Evolutionary conservation across 2,797 vertebrate species (phyloP), one percentile per base, ranked within the genome.

Genomic region (Euthynnus affinis): DNA sequence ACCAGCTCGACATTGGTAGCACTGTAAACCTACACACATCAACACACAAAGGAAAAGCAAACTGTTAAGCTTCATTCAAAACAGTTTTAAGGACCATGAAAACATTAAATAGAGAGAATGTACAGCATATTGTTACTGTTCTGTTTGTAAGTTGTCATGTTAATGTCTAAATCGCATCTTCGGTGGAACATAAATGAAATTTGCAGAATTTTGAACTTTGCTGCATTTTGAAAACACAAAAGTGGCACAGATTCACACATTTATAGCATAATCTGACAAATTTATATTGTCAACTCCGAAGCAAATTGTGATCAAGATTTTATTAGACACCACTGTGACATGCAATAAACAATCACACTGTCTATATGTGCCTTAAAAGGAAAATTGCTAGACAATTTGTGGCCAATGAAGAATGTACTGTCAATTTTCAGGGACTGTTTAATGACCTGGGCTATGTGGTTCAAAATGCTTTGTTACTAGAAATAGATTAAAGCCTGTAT

Each of bases 1-100:
- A 99, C 97, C 86, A 99, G 93, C 92, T 99, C 98, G 89, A 99
- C 97, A 0, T 99, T 99, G 88, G 95, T 97, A 81, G 98, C 98
- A 20, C 98, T 98, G 95, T 97, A 99, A 74, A 99, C 98, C 98
- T 99, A 92, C 6, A 91, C 55, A 23, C 32, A 46, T 6, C 5
- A 18, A 52, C 1, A 17, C 6, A 66, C 6, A 76, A 49, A 63
- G 9, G 5, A 0, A 56, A 48, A 62, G 18, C 46, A 49, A 32
- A 32, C 0, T 13, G 12, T 58, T 65, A 56, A 62, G 17, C 17
- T 32, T 6, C 3, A 17, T 5, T 42, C 6, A 40, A 22, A 20
- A 13, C 13, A 23, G 22, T 23, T 52, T 13, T 71, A 12, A 40
- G 15, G 6, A 44, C 51, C 13, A 42, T 13, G 12, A 23, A 64